Evolutionary conservation across 2,888 invertebrate genomes (phyloP).

Genomic region (Cantharis nigra): DNA sequence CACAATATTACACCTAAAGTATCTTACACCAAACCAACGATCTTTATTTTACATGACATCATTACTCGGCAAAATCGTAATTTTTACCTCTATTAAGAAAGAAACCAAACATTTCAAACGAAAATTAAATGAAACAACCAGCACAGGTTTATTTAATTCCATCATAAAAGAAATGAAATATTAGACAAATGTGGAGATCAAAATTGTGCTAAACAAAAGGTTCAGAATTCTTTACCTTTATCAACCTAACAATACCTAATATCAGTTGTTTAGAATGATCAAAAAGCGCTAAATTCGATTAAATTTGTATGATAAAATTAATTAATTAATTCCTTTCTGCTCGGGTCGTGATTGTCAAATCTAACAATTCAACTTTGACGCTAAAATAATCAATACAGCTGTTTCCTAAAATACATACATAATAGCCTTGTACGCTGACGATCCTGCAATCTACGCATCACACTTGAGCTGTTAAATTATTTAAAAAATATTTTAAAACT

Average conservation of each 20-base stretch:
- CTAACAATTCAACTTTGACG: too few relatives aligned
- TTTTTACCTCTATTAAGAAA: neutral
- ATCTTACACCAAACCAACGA: conserved; percentile 41
- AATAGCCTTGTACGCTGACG: too few relatives aligned
- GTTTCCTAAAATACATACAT: too few relatives aligned
- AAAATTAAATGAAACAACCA: neutral
- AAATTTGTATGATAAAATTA: too few relatives aligned
- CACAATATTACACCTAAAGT: conserved; percentile 45
- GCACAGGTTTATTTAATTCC: neutral
- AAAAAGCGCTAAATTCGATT: too few relatives aligned
- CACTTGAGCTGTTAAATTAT: too few relatives aligned
- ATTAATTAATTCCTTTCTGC: too few relatives aligned
- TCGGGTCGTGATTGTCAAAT: too few relatives aligned
- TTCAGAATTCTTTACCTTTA: neutral
- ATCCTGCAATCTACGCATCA: too few relatives aligned
- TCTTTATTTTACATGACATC: conserved; percentile 29
- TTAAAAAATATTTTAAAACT: too few relatives aligned
- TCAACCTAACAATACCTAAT: neutral
- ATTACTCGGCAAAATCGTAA: neutral
- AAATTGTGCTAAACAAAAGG: neutral
- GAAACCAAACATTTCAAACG: neutral
- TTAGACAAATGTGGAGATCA: neutral
- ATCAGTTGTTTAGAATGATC: too few relatives aligned
- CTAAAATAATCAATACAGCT: too few relatives aligned
- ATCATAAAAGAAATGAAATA: neutral